Evolutionary conservation across 2,888 invertebrate genomes (phyloP), one percentile per base, ranked within the genome.

Genomic region (Argyresthia goedartella): DNA sequence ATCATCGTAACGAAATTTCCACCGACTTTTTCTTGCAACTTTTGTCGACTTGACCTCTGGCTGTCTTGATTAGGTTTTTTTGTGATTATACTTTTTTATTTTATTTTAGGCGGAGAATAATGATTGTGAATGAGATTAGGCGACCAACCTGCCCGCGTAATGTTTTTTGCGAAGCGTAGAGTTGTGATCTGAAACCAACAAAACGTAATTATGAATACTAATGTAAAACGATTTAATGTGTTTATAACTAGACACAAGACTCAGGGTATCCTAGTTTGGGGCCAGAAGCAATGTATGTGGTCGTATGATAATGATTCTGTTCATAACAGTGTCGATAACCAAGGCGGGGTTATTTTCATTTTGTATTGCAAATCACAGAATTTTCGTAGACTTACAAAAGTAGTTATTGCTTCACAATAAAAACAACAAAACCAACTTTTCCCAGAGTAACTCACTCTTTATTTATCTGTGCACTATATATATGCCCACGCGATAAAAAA

Each of bases 1-100:
- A 76, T 77, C 74, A 73, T 67, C 59, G 72, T 80, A 80, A 81
- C 76, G 75, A 76, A 76, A 72, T 70, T 55, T 65, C 68, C 69
- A 73, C 72, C 69, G 69, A 66, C 10, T 51, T 69, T 68, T 69
- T 55, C 51, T 52, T 36, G 57, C 65, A 66, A 71, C 66, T 76
- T 77, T 73, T 71, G 71, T 71, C 62, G 63, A 62, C 61, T 67
- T 65, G 64, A 69, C 72, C 69, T 73, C 55, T 36, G 42, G 25
- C 25, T 33, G 42, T 10, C 36, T 42, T 50, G 9, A 42, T 43
- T 45, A 45, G 39, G 49, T 16, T 44, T 49, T 47, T 25, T 11
- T 43, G 16, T 49, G 42, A 43, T 52, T 49, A 49, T 49, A 48
- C 49, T 36, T 49, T n/a, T 33, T 16, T 8, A 10, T 14, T 35